Conservation (phyloP, 2,888 invertebrate genomes). For the Apotomis turbidana region DNA sequence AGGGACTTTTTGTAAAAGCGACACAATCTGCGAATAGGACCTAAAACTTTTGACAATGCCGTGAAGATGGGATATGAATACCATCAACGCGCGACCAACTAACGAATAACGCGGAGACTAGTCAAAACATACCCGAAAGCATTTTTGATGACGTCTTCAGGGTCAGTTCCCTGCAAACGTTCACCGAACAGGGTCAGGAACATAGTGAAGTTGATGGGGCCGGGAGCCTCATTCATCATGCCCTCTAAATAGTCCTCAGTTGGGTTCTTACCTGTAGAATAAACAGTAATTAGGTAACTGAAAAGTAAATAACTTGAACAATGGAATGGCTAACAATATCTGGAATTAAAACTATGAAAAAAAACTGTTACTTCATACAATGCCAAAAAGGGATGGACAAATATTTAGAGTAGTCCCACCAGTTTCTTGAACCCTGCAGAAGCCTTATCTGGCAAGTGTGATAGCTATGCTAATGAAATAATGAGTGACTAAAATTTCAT, state of each 20-base stretch:
- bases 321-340: too few species aligned
- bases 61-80: too few species aligned
- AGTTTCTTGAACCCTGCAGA: neutral
- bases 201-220: constrained; percentile 99
- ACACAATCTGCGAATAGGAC: too few species aligned
- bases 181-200: constrained; percentile 99
- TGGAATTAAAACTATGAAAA: too few species aligned
- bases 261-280: constrained; percentile 92
- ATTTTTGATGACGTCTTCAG: constrained; percentile 99
- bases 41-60: too few species aligned
- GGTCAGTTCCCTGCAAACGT: constrained; percentile 98
- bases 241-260: constrained; percentile 97
- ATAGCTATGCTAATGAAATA: constrained; percentile 7
- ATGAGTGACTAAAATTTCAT: neutral
- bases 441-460: neutral
- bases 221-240: constrained; percentile 99
- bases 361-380: too few species aligned
- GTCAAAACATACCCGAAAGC: constrained; percentile 91
- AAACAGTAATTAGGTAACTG: constrained; percentile 7
- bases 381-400: too few species aligned
- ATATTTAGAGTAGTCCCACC: neutral
- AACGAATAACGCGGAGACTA: too few species aligned
- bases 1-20: too few species aligned
- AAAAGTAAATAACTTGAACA: neutral
- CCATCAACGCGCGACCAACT: too few species aligned